A percentile compares a stretch with the other conserved stretches of the same genome.
Conservation (phyloP, 2,888 invertebrate species). For the Ernsta delagoae region DNA sequence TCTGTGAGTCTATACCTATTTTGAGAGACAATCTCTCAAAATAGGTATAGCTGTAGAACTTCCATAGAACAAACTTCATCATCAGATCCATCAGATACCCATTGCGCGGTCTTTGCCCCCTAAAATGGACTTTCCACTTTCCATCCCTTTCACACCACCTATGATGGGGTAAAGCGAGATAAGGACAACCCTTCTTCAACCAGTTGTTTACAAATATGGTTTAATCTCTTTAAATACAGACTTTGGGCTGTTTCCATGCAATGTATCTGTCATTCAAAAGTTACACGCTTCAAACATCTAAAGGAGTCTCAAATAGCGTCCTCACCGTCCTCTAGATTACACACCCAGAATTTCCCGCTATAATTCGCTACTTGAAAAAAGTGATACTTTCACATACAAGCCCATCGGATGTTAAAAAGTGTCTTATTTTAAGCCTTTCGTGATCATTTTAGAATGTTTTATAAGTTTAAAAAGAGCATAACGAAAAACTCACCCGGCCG, state of each 20-base stretch:
- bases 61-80: not conserved
- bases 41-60: not conserved
- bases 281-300: conserved; percentile 38
- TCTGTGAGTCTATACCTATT: no score
- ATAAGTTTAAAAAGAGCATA: conserved; percentile 47
- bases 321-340: conserved; percentile 32
- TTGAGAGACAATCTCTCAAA: no score
- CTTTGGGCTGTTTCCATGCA: not conserved
- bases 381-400: conserved; percentile 7
- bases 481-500: conserved; percentile 93
- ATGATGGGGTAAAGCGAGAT: conserved; percentile 1
- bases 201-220: conserved; percentile 35
- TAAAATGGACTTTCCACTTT: conserved; percentile 16
- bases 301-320: conserved; percentile 24
- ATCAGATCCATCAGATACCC: not conserved
- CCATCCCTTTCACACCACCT: conserved; percentile 26
- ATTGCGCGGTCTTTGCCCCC: conserved; percentile 20
- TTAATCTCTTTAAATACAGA: not conserved
- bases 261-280: conserved; percentile 2
- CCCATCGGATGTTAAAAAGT: not conserved
- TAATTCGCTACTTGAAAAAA: conserved; percentile 33
- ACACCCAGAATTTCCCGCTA: conserved; percentile 42
- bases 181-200: conserved; percentile 5
- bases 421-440: not conserved
- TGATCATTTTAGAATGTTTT: not conserved